A percentile compares a stretch with the other conserved stretches of the same genome.
These are phyloP conservation scores for Palloptera scutellata DNA, from an alignment of 2,888 invertebrate genomes.

Conservation along the genomic window DNA sequence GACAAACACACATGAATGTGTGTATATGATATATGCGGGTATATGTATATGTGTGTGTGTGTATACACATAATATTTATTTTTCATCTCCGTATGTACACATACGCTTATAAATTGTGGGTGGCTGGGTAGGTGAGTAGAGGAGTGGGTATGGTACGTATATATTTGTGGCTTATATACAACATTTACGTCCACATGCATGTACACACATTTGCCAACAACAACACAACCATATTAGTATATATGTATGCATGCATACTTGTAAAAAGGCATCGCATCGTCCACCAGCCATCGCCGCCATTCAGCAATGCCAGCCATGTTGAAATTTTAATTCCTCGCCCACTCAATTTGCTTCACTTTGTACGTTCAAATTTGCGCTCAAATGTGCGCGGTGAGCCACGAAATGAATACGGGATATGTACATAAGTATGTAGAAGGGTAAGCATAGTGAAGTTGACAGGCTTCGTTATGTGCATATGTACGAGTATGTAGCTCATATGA, in stretches of 20 bases:
- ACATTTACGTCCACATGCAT: no score
- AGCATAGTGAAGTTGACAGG: conserved; percentile 53
- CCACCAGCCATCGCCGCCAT: conserved; percentile 32
- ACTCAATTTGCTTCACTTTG: conserved; percentile 55
- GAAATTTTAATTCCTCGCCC: conserved; percentile 62
- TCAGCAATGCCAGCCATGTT: conserved; percentile 33
- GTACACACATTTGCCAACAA: no score
- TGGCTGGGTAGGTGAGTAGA: no score
- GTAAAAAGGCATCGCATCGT: background rate
- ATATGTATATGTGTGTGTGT: background rate
- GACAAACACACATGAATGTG: background rate
- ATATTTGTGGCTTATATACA: no score
- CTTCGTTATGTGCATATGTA: conserved; percentile 36
- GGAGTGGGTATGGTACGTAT: no score
- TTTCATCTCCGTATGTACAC: background rate
- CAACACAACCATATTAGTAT: background rate
- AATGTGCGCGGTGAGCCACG: conserved; percentile 46
- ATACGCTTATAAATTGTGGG: no score
- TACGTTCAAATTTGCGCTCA: conserved; percentile 38
- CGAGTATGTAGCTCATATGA: conserved; percentile 24
- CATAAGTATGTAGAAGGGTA: no score
- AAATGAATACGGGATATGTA: conserved; percentile 41
- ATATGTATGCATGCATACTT: background rate
- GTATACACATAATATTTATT: background rate
- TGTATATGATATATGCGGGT: background rate